These are phyloP conservation scores for Malthinus flaveolus DNA, from an alignment of 2,888 invertebrate species.

Conservation along the genomic window DNA sequence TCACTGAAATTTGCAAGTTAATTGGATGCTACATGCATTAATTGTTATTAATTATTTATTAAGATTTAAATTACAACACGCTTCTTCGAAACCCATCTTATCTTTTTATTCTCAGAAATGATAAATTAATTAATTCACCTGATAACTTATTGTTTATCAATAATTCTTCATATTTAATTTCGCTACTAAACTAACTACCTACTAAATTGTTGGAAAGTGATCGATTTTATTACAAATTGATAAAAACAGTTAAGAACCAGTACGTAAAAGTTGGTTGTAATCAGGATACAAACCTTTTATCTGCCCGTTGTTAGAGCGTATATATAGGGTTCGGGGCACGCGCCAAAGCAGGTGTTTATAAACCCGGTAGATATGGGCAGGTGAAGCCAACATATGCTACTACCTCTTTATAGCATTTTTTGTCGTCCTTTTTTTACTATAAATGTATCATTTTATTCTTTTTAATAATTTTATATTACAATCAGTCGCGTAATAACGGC, in stretches of 20 bases:
- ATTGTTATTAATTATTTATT: background rate
- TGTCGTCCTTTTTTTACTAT: conserved; percentile 4
- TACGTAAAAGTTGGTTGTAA: too few relatives aligned
- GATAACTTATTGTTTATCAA: conserved; percentile 1
- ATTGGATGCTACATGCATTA: background rate
- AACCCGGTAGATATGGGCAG: conserved; percentile 42
- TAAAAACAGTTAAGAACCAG: too few relatives aligned
- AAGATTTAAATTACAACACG: background rate
- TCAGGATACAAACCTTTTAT: conserved; percentile 16
- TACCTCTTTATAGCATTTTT: conserved; percentile 28
- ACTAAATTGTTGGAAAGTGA: background rate
- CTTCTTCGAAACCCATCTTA: conserved; percentile 1
- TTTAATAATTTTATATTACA: too few relatives aligned
- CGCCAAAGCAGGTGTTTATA: conserved; percentile 46
- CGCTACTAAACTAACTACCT: too few relatives aligned
- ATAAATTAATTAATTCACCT: conserved; percentile 7
- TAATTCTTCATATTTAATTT: too few relatives aligned
- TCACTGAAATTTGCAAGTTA: background rate
- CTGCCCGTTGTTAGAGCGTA: conserved; percentile 22
- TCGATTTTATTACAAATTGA: too few relatives aligned
- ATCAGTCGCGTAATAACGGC: too few relatives aligned
- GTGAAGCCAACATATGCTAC: conserved; percentile 49
- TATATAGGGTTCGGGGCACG: conserved; percentile 41
- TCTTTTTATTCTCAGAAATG: conserved; percentile 6
- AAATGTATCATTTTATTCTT: too few relatives aligned